phyloP scores from a whole-genome alignment of 2,113 vertebrate species.

The Mesocricetus auratus region DNA sequence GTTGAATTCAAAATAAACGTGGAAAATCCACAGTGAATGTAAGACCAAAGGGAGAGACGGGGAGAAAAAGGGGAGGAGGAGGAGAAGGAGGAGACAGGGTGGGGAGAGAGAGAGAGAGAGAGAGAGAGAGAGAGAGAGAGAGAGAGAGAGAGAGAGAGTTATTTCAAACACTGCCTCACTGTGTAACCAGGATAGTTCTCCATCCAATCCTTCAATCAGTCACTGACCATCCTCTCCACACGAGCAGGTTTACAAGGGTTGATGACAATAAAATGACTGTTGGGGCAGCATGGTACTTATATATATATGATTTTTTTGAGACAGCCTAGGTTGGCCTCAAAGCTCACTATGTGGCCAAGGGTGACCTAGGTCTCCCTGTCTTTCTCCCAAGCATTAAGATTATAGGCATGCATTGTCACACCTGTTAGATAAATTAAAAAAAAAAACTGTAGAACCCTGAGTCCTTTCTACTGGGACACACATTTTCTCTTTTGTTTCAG shows the following conservation, averaged over 20 bases:
- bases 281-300: not conserved
- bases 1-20: not conserved
- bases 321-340: not conserved
- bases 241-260: not conserved
- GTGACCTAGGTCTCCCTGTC: not conserved
- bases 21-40: not conserved
- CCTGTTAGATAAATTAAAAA: not conserved
- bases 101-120: not conserved
- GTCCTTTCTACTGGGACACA: not conserved
- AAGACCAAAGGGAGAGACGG: not conserved
- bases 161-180: not conserved
- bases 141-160: not conserved
- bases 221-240: not conserved
- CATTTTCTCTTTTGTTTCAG: constrained; percentile 2
- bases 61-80: fast-evolving
- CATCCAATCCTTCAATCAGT: not conserved
- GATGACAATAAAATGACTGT: not conserved
- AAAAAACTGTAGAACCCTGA: not conserved
- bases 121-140: not conserved
- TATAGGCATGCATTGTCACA: not conserved
- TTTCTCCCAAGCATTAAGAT: not conserved
- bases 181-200: not conserved
- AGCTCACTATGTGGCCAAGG: not conserved
- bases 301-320: not conserved
- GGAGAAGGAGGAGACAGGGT: too few relatives aligned